Evolutionary conservation across 2,113 vertebrate species (phyloP), one percentile per base, ranked within the genome.

Genomic region (Dasyornis broadbenti): DNA sequence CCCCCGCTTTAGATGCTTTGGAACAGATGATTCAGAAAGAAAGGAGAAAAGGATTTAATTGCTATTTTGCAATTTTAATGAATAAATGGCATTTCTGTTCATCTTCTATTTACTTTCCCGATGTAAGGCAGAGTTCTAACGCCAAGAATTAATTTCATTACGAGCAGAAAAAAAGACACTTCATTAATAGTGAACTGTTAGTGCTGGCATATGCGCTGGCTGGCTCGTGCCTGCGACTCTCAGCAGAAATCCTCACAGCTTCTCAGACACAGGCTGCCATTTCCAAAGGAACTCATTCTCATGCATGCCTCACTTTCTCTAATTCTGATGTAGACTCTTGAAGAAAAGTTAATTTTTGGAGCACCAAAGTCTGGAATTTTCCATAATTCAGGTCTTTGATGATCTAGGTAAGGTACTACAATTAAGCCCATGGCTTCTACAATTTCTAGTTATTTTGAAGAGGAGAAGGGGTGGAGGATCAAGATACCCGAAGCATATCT

Each of bases 171-270:
- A 96, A 95, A 95, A 95, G 79, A 71, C 82, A 90, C 85, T 95
- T 94, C 94, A 96, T 97, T 96, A 97, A 94, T 90, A 86, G 90
- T 81, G 93, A 94, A 64, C 90, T 95, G 92, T 93, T 96, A 94
- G 35, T 89, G 76, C 94, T 96, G 94, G 90, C 94, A 92, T 93
- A 92, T 96, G 90, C 86, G 92, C 92, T 84, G 68, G 57, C 70
- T 94, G 92, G 93, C 69, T 93, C n/a, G 11, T 78, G 88, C 50
- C 82, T 94, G 72, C 37, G 44, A 89, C 82, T 96, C 91, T 78
- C 92, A 75, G 77, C 39, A 88, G 93, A 96, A 92, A 90, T 90
- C 78, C 81, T 87, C 82, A 70, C 86, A 91, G 92, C 82, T 92
- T 90, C 92, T 44, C 79, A 83, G 52, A 92, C 59, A 64, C 79